Evolutionary conservation across 2,888 invertebrate genomes (phyloP), one percentile per base, ranked within the genome.

Genomic region (Dynastes maya): DNA sequence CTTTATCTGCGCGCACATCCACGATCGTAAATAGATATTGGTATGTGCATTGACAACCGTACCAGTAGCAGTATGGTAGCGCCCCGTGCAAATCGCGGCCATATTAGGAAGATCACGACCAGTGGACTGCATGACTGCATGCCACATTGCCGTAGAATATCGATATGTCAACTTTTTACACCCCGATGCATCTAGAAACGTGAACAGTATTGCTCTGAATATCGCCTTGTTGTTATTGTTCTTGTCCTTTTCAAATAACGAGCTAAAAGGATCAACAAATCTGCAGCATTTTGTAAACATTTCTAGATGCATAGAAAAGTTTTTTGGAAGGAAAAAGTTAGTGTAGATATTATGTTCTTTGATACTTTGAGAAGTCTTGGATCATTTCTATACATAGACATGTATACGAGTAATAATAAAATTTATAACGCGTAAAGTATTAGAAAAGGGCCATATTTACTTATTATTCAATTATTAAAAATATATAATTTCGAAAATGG

Each of bases 31-130:
- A 83, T 83, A 82, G 82, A 81, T 78, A 81, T 75, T 55, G 82
- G 81, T 80, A 82, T 82, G 82, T 80, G 80, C 81, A 82, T 82
- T 81, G 83, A 83, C 83, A 82, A 79, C 79, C 78, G 79, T 82
- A 82, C 81, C 80, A 82, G 82, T 83, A 83, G 82, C 81, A 83
- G 81, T 80, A 82, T 80, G 82, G 83, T 82, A 82, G 82, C 81
- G 81, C 79, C 83, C 83, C 78, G 82, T 83, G 82, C 82, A 83
- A 83, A 83, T 83, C 80, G 80, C 76, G 76, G 61, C 84, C 84
- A 83, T 84, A 84, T 84, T 84, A 82, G 84, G 84, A 79, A 81
- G 80, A 65, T 81, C 83, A 83, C 83, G 83, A 83, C 79, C 79
- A 78, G 78, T 65, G 64, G 74, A 72, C 77, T 77, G 82, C 81